A percentile compares a stretch with the other conserved stretches of the same genome.
Evolutionary conservation across 2,888 invertebrate species (phyloP).

Genomic region (Lycia hirtaria): DNA sequence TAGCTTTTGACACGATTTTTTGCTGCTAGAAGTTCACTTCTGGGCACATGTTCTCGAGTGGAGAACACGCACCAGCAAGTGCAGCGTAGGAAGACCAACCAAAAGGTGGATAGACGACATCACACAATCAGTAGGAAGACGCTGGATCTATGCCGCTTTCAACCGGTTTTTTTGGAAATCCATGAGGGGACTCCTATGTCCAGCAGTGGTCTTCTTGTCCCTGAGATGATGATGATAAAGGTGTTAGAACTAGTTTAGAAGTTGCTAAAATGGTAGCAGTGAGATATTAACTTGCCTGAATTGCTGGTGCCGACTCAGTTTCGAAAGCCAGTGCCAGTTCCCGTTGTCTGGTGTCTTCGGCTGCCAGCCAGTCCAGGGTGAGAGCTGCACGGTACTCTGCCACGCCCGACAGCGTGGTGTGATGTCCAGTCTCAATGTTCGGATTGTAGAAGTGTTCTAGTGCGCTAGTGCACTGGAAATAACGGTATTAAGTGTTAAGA

Average conservation of each 20-base stretch:
- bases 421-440: conserved; percentile 49
- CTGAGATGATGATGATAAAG: no score
- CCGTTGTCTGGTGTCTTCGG: conserved; percentile 67
- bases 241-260: background rate
- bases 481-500: background rate
- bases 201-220: no score
- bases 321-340: conserved; percentile 66
- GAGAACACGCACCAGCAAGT: no score
- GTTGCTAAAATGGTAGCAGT: background rate
- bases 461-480: conserved; percentile 50
- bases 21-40: no score
- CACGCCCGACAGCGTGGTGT: conserved; percentile 59
- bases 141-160: no score
- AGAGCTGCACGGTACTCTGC: conserved; percentile 68
- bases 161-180: no score
- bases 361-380: conserved; percentile 72
- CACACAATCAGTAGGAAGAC: no score
- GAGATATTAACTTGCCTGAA: conserved; percentile 36
- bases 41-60: no score
- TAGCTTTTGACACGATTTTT: background rate
- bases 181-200: no score
- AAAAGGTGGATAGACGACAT: no score
- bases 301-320: conserved; percentile 54
- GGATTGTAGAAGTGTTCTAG: conserved; percentile 56
- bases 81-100: no score